These are phyloP conservation scores for Volucella inanis DNA, from an alignment of 2,888 invertebrate genomes.

Conservation along the genomic window DNA sequence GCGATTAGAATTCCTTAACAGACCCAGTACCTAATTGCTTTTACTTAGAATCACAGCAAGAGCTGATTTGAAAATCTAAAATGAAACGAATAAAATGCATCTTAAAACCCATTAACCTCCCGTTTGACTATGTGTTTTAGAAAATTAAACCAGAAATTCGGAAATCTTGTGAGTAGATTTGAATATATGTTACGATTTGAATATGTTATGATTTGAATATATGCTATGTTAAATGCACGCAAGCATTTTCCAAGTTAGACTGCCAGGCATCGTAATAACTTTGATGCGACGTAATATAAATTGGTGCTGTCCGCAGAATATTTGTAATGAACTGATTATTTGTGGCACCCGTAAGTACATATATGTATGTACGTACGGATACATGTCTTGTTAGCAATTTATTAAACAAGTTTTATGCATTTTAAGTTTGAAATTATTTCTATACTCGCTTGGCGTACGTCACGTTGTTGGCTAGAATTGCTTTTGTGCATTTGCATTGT, in stretches of 20 bases:
- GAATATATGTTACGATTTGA: too few species aligned
- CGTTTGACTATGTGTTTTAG: neutral
- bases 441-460: neutral
- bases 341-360: too few species aligned
- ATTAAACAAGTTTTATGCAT: slow-evolving; percentile 37
- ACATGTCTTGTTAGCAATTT: slow-evolving; percentile 16
- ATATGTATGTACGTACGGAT: too few species aligned
- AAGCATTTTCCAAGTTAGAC: too few species aligned
- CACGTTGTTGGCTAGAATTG: neutral
- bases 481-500: slow-evolving; percentile 1
- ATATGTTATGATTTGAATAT: too few species aligned
- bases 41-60: slow-evolving; percentile 5
- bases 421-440: slow-evolving; percentile 25
- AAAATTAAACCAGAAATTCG: too few species aligned
- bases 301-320: too few species aligned
- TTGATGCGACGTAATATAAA: too few species aligned
- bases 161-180: too few species aligned
- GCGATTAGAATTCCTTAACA: slow-evolving; percentile 3
- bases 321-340: too few species aligned
- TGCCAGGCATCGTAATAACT: too few species aligned
- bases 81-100: neutral
- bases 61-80: neutral
- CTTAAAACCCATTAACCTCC: slow-evolving; percentile 19
- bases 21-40: neutral
- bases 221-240: too few species aligned